Conservation (phyloP, 2,797 vertebrate genomes). For the Acipenser oxyrinchus region DNA sequence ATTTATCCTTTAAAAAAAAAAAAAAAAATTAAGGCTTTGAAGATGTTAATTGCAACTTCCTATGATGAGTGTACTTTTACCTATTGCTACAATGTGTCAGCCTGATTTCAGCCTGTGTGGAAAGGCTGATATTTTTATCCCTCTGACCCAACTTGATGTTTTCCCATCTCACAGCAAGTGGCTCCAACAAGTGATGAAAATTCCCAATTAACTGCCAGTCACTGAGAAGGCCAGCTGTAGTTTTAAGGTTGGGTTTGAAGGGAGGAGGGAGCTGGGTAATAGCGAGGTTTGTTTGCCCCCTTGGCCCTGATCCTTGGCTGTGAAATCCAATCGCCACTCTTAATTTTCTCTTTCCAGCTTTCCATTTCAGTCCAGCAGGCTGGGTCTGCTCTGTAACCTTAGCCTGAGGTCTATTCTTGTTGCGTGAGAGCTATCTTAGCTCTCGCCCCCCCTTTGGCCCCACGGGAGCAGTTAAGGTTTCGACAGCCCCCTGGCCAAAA, state of each 20-base stretch:
- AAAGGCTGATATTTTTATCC: conserved; percentile 15
- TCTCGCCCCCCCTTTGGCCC: conserved; percentile 25
- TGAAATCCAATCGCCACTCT: conserved; percentile 33
- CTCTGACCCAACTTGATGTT: neutral
- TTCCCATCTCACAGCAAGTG: conserved; percentile 6
- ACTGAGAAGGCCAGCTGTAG: conserved; percentile 35
- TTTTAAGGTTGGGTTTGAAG: conserved; percentile 16
- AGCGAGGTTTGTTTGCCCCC: neutral
- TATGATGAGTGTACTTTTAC: no score
- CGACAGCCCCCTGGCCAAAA: conserved; percentile 21
- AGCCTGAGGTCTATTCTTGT: conserved; percentile 50
- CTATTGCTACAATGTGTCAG: no score
- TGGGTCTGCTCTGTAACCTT: conserved; percentile 31
- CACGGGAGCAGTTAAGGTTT: conserved; percentile 34
- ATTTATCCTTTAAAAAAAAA: no score
- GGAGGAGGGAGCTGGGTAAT: neutral
- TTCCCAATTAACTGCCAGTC: conserved; percentile 55
- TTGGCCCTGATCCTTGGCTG: conserved; percentile 21
- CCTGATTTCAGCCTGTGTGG: no score
- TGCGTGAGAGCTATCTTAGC: conserved; percentile 40
- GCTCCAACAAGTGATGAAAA: conserved; percentile 44
- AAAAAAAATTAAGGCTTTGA: no score
- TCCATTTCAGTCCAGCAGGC: conserved; percentile 45
- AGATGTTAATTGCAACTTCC: no score
- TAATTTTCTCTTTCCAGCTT: conserved; percentile 39